These are phyloP conservation scores for Temnothorax longispinosus DNA, from an alignment of 1,140 invertebrate genomes.

Conservation along the genomic window DNA sequence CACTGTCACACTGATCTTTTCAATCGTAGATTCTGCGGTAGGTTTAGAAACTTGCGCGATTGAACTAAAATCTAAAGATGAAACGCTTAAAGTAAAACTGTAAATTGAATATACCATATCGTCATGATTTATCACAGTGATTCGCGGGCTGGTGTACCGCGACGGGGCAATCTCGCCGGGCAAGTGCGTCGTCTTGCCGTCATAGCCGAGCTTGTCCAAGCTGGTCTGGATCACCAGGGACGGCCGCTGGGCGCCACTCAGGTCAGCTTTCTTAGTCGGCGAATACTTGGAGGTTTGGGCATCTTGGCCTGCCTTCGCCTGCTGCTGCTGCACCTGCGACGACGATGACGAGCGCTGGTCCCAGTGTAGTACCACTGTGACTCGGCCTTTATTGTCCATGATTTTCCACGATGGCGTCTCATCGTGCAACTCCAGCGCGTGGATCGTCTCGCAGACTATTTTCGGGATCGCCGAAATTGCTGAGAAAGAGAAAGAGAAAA, in stretches of 20 bases:
- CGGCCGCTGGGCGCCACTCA: constrained; percentile 87
- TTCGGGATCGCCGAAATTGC: constrained; percentile 97
- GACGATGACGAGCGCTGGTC: constrained; percentile 91
- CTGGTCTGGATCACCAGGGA: constrained; percentile 92
- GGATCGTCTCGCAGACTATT: constrained; percentile 98
- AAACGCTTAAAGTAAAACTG: not conserved
- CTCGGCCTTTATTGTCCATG: constrained; percentile 97
- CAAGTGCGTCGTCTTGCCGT: constrained; percentile 79
- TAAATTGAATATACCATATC: constrained; percentile 84
- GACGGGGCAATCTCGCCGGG: constrained; percentile 84
- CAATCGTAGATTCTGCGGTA: not conserved
- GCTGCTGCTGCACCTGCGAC: constrained; percentile 85
- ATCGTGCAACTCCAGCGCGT: constrained; percentile 96
- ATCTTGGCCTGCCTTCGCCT: constrained; percentile 82
- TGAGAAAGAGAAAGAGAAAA: constrained; percentile 80
- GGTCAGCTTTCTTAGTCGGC: constrained; percentile 87
- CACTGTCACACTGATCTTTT: not conserved
- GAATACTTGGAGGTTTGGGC: constrained; percentile 87
- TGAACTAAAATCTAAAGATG: not conserved
- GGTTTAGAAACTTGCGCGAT: not conserved
- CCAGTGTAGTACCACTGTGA: constrained; percentile 97
- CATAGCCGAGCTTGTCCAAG: constrained; percentile 88
- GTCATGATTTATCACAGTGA: constrained; percentile 96
- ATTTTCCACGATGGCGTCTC: constrained; percentile 98
- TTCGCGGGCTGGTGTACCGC: constrained; percentile 91